These are phyloP conservation scores for Squalus acanthias DNA, from an alignment of 2,797 vertebrate genomes.

Conservation along the genomic window DNA sequence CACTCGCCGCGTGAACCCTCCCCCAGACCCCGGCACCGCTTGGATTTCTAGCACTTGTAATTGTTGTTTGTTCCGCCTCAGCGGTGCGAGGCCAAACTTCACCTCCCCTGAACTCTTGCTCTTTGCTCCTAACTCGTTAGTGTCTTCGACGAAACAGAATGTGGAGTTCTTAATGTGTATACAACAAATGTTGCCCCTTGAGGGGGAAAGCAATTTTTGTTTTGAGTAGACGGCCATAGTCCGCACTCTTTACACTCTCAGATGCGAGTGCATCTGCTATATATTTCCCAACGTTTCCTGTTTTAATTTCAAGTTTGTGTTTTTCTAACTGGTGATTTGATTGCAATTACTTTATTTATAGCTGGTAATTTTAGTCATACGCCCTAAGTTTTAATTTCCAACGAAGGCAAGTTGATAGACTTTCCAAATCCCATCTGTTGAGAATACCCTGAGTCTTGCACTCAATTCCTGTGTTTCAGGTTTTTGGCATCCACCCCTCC, in stretches of 20 bases:
- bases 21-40: too few species aligned
- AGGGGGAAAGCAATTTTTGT: fast-evolving
- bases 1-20: not conserved
- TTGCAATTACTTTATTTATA: not conserved
- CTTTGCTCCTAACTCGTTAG: not conserved
- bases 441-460: not conserved
- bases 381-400: not conserved
- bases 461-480: not conserved
- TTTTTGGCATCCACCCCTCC: not conserved
- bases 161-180: not conserved
- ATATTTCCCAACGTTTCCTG: too few species aligned
- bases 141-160: fast-evolving
- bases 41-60: not conserved
- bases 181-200: not conserved
- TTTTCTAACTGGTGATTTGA: not conserved
- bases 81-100: not conserved
- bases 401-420: not conserved
- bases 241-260: not conserved
- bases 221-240: not conserved
- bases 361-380: too few species aligned
- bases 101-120: not conserved
- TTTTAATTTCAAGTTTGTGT: too few species aligned
- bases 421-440: not conserved
- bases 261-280: too few species aligned
- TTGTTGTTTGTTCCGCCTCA: not conserved